Base-by-base conservation (phyloP, 1,140 invertebrate species). In the Rhizoglyphus robini region DNA sequence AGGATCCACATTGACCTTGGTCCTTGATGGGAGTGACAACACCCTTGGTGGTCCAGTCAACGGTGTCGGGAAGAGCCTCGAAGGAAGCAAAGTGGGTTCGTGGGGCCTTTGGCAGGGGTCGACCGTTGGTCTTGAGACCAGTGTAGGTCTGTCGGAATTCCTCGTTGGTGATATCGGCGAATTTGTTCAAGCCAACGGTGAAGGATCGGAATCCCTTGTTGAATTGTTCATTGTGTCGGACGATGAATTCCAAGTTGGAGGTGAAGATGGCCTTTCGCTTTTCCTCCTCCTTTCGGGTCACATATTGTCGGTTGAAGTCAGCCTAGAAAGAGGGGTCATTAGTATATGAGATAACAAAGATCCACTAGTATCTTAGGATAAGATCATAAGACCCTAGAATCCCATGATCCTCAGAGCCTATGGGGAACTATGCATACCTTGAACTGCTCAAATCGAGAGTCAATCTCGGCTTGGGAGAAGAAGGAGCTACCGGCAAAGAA, bases 131-230 rank as follows among this genome's bases (percentile, higher is more conserved):
- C 71, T 88, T 88, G 73, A 84, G 91, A 15, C 89, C 90, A 76
- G 92, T 93, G 76, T 90, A 79, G 11, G 75, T 79, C 60, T 77
- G 69, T 1, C 82, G 76, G 75, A 91, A 90, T 76, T 93, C 90
- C 69, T 88, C 54, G 41, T 5, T 63, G 32, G 62, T 59, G 63
- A 65, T 67, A 31, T 65, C 64, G 13, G 64, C 30, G 63, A 65
- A 65, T 20, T 66, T 27, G 29, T 65, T 65, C 27, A 65, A 25
- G 5, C 5, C 60, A 18, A 66, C 20, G n/a, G 18, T 65, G 30
- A 8, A 65, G 13, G 27, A 31, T 8, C 29, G 25, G 4, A 65
- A 8, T 5, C 64, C 64, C 8, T 18, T 20, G 25, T 4, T 20
- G 8, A 23, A 18, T 5, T 34, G 18, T 5, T 15, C 23, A 31